Percentiles rank a stretch among this genome's conserved stretches.
Conservation (phyloP, 1,140 invertebrate genomes). For the Drosophila erecta region DNA sequence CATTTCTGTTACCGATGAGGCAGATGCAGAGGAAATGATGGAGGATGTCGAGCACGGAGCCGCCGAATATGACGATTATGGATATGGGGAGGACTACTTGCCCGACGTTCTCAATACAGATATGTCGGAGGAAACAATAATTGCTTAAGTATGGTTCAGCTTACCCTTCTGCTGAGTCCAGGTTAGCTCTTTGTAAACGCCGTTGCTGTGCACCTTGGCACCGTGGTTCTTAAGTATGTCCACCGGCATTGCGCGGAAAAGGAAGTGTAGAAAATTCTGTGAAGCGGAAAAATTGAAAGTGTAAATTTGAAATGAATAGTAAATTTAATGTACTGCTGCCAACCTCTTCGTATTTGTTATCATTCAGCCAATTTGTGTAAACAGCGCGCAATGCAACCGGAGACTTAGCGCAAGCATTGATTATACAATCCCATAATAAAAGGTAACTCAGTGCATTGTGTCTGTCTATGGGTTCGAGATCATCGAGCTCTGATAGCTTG, state of each 20-base stretch:
- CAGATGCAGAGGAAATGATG: slow-evolving; percentile 44
- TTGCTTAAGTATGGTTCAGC: slow-evolving; percentile 11
- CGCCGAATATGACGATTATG: slow-evolving; percentile 20
- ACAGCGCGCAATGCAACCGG: slow-evolving; percentile 89
- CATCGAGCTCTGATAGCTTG: slow-evolving; percentile 72
- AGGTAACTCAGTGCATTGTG: slow-evolving; percentile 86
- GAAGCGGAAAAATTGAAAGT: slow-evolving; percentile 54
- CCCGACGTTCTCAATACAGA: slow-evolving; percentile 9
- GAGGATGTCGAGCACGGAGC: slow-evolving; percentile 12
- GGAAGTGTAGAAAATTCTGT: slow-evolving; percentile 79
- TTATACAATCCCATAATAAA: slow-evolving; percentile 89
- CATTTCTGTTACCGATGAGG: slow-evolving; percentile 60
- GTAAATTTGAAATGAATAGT: slow-evolving; percentile 44
- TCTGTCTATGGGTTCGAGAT: slow-evolving; percentile 65
- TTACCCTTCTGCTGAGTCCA: slow-evolving; percentile 78
- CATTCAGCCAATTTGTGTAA: slow-evolving; percentile 89
- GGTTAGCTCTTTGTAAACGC: slow-evolving; percentile 66
- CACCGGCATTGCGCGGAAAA: slow-evolving; percentile 80
- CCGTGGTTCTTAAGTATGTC: slow-evolving; percentile 83
- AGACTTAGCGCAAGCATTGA: slow-evolving; percentile 89
- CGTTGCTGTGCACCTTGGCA: slow-evolving; percentile 68
- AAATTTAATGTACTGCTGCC: slow-evolving; percentile 13
- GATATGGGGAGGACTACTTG: slow-evolving; percentile 29
- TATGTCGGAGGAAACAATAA: slow-evolving; percentile 41
- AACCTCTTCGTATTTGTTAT: slow-evolving; percentile 84